Evolutionary conservation across 1,140 invertebrate genomes (phyloP).

Genomic region (Eupristina koningsbergeri): DNA sequence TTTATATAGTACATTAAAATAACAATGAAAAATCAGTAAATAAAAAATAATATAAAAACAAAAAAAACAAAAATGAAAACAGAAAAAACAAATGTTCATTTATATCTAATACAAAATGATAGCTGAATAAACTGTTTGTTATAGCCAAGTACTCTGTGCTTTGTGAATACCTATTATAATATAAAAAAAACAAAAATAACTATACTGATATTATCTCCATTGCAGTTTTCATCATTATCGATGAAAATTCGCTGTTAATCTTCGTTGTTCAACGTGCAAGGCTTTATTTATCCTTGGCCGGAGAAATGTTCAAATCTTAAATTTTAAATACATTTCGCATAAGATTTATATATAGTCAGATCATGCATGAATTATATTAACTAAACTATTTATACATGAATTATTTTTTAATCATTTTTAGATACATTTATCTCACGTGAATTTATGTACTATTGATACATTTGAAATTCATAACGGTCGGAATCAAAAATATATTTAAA

Average conservation of each 20-base stretch:
- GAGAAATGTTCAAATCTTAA: neutral
- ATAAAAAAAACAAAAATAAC: neutral
- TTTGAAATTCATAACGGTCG: neutral
- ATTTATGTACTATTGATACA: neutral
- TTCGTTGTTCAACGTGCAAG: conserved; percentile 16
- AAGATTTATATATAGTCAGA: neutral
- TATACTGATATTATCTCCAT: neutral
- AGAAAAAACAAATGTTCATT: conserved; percentile 61
- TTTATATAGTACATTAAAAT: conserved; percentile 40
- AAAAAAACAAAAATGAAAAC: conserved; percentile 1
- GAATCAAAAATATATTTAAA: neutral
- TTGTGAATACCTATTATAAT: conserved; percentile 62
- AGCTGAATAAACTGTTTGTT: conserved; percentile 70
- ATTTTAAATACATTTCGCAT: conserved; percentile 14
- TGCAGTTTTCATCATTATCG: neutral
- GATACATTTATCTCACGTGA: neutral
- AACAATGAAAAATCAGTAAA: conserved; percentile 7
- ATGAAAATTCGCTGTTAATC: neutral
- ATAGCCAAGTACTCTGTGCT: conserved; percentile 67
- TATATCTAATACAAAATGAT: conserved; percentile 67
- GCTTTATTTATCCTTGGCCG: conserved; percentile 21
- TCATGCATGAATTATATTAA: neutral
- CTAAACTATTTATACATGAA: neutral
- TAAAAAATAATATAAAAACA: neutral
- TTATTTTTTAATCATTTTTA: conserved; percentile 11